These are phyloP conservation scores for Rotaria sp. DNA, from an alignment of 2,888 invertebrate genomes.

Conservation along the genomic window DNA sequence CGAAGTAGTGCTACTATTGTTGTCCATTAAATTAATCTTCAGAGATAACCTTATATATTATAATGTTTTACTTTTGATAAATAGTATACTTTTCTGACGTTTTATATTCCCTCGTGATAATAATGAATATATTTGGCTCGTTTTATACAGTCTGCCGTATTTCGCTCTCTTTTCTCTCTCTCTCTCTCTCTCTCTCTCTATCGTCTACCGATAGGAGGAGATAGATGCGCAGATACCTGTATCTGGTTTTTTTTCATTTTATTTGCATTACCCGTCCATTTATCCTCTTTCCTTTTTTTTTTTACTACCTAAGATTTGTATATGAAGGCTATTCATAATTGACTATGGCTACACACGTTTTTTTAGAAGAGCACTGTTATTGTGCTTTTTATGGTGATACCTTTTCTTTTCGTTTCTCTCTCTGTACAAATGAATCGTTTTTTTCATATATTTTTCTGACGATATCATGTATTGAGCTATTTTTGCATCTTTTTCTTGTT, in stretches of 20 bases:
- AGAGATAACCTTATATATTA: too few species aligned
- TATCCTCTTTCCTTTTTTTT: neutral
- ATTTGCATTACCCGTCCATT: neutral
- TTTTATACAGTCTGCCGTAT: neutral
- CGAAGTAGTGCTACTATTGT: neutral
- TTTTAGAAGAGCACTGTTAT: too few species aligned
- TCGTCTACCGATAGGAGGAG: neutral
- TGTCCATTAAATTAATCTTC: neutral
- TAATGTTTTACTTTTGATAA: neutral
- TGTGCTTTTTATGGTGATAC: too few species aligned
- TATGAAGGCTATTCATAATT: neutral
- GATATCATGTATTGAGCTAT: neutral
- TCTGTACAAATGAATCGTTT: neutral
- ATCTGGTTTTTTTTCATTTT: neutral
- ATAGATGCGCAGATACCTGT: neutral
- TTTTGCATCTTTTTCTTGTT: neutral
- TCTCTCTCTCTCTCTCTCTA: slow-evolving; percentile 3
- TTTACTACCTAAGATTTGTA: neutral
- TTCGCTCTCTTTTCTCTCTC: neutral
- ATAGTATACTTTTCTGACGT: neutral
- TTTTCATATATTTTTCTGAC: neutral
- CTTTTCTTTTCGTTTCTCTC: too few species aligned
- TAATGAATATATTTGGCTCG: neutral
- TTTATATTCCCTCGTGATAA: neutral
- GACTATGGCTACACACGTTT: too few species aligned